phyloP scores from a whole-genome alignment of 2,888 invertebrate genomes.

The Biston stratarius region DNA sequence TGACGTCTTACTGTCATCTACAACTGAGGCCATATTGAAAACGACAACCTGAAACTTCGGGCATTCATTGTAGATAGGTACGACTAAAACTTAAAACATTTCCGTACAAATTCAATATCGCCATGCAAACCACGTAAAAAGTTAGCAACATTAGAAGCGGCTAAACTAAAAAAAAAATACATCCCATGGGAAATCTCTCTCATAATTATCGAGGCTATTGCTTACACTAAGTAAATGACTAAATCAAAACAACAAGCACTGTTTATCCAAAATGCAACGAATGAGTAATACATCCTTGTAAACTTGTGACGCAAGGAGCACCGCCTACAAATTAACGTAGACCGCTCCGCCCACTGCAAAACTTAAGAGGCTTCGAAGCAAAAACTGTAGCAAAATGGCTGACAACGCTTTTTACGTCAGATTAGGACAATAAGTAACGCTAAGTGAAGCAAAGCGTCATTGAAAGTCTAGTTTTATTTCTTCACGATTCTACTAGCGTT shows the following conservation, averaged over 20 bases:
- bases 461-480: neutral
- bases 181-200: too few relatives aligned
- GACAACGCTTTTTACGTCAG: constrained; percentile 40
- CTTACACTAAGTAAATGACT: constrained; percentile 6
- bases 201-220: too few relatives aligned
- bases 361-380: constrained; percentile 49
- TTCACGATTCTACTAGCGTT: too few relatives aligned
- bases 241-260: constrained; percentile 18
- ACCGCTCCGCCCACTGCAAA: constrained; percentile 80
- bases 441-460: constrained; percentile 11
- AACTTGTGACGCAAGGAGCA: constrained; percentile 70
- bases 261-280: constrained; percentile 51
- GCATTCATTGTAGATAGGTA: too few relatives aligned
- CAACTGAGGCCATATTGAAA: too few relatives aligned
- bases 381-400: constrained; percentile 61
- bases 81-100: too few relatives aligned
- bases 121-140: too few relatives aligned
- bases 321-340: constrained; percentile 77
- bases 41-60: too few relatives aligned
- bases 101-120: too few relatives aligned
- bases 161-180: too few relatives aligned
- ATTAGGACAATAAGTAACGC: constrained; percentile 11
- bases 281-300: constrained; percentile 77
- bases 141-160: too few relatives aligned
- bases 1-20: too few relatives aligned